Evolutionary conservation across 2,888 invertebrate genomes (phyloP).

Genomic region (Bimastos eiseni): DNA sequence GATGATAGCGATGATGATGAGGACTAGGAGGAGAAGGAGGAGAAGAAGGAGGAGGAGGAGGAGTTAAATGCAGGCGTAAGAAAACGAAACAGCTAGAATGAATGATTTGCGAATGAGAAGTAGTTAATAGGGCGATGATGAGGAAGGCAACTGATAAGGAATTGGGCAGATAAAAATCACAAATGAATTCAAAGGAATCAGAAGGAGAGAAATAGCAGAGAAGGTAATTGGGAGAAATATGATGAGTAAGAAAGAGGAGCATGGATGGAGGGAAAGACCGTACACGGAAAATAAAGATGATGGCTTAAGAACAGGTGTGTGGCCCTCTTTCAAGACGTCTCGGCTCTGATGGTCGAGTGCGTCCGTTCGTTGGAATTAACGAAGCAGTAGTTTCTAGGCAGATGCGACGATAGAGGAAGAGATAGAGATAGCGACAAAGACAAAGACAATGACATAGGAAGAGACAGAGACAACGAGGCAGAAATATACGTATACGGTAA

Average conservation of each 20-base stretch:
- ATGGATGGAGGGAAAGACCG: too few relatives aligned
- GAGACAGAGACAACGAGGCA: neutral
- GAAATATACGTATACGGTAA: neutral
- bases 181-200: neutral
- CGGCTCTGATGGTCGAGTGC: neutral
- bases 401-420: neutral
- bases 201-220: neutral
- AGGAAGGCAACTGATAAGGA: neutral
- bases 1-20: conserved; percentile 28
- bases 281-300: neutral
- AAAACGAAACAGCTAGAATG: too few relatives aligned
- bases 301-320: neutral
- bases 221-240: neutral
- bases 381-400: neutral
- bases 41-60: neutral
- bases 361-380: neutral
- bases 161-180: neutral
- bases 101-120: too few relatives aligned
- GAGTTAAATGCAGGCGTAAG: too few relatives aligned
- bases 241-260: neutral
- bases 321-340: neutral
- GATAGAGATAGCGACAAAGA: neutral
- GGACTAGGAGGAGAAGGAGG: neutral
- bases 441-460: neutral
- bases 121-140: neutral